phyloP scores from a whole-genome alignment of 2,888 invertebrate genomes.

The Orgyia antiqua region DNA sequence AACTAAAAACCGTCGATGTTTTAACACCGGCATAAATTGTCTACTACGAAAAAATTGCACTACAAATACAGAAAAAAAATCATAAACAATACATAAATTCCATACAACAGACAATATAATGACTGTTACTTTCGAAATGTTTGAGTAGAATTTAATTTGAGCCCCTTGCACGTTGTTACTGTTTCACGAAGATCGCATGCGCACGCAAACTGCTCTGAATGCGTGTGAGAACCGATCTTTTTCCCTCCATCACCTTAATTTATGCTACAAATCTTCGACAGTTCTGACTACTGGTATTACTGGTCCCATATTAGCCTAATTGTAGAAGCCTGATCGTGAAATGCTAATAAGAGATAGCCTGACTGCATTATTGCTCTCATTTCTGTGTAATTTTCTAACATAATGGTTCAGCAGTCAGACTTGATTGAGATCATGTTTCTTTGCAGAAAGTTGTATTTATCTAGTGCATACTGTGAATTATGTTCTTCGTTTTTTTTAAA shows the following conservation, averaged over 20 bases:
- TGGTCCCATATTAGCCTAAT: constrained; percentile 58
- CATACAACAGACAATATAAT: constrained; percentile 6
- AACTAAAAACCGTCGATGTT: too few species aligned
- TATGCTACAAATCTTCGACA: constrained; percentile 49
- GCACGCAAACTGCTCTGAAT: constrained; percentile 35
- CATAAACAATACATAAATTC: constrained; percentile 4
- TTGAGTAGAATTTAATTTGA: constrained; percentile 20
- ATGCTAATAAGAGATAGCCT: constrained; percentile 57
- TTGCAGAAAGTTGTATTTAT: constrained; percentile 12
- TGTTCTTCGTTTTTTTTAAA: too few species aligned
- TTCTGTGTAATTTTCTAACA: constrained; percentile 21
- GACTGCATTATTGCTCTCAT: constrained; percentile 22
- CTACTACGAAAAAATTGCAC: too few species aligned
- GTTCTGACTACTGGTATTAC: constrained; percentile 65
- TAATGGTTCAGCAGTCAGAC: constrained; percentile 12
- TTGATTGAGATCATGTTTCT: constrained; percentile 11
- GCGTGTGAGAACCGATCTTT: constrained; percentile 47
- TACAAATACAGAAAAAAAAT: constrained; percentile 2
- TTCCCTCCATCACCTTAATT: constrained; percentile 40
- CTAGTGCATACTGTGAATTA: too few species aligned
- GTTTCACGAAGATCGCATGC: constrained; percentile 25
- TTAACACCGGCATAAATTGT: too few species aligned
- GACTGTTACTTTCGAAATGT: constrained; percentile 12
- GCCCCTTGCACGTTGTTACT: constrained; percentile 24
- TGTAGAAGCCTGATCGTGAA: constrained; percentile 60